Evolutionary conservation across 2,113 vertebrate species (phyloP).

Genomic region (Psittacus erithacus): DNA sequence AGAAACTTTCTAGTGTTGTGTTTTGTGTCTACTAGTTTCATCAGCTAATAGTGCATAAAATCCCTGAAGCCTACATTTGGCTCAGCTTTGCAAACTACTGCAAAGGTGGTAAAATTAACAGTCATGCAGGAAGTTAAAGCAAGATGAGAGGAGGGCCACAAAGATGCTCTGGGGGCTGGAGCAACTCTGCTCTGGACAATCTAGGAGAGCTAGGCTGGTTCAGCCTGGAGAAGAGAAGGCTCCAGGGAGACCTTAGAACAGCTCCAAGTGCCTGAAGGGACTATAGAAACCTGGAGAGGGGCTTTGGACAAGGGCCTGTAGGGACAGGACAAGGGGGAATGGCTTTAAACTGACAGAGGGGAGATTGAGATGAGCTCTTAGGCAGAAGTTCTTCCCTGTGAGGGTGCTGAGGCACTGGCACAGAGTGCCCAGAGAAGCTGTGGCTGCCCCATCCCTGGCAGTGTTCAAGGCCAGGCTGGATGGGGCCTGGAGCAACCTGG

Average conservation of each 20-base stretch:
- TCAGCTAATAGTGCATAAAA: background rate
- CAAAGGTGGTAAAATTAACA: background rate
- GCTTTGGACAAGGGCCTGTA: background rate
- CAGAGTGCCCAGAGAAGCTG: background rate
- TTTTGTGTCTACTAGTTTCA: background rate
- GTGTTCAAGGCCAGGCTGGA: background rate
- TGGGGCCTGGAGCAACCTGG: background rate
- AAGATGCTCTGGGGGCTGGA: background rate
- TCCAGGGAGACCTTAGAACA: background rate
- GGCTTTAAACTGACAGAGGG: background rate
- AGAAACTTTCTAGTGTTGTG: background rate
- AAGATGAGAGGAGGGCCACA: background rate
- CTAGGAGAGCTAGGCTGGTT: background rate
- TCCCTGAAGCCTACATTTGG: accelerated
- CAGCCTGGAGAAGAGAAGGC: background rate
- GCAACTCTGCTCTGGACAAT: background rate
- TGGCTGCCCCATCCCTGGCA: background rate
- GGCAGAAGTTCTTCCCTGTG: background rate
- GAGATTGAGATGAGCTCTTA: background rate
- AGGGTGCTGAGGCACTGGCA: background rate
- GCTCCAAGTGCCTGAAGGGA: background rate
- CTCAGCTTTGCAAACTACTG: background rate
- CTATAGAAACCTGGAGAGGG: background rate
- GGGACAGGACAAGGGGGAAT: background rate
- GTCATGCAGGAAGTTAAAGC: background rate